These are phyloP conservation scores for Forbesichthys agassizii DNA, from an alignment of 2,113 vertebrate genomes.

Conservation along the genomic window DNA sequence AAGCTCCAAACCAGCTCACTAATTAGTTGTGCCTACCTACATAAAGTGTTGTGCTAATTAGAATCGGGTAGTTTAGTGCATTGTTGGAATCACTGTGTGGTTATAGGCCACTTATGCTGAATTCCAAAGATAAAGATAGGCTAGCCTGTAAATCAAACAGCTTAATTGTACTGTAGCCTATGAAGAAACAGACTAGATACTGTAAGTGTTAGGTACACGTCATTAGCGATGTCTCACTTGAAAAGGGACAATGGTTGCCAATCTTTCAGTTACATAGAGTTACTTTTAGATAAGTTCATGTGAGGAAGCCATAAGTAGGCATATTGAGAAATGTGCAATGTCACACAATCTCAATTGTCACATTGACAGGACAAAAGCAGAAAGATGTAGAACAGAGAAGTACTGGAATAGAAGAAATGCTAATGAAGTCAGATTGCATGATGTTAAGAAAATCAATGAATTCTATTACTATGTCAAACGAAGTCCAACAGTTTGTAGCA, in stretches of 20 bases:
- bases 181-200: too few relatives aligned
- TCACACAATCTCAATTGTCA: neutral
- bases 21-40: too few relatives aligned
- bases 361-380: neutral
- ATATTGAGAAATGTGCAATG: neutral
- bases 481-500: constrained; percentile 4
- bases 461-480: constrained; percentile 1
- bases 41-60: too few relatives aligned
- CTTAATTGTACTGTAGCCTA: too few relatives aligned
- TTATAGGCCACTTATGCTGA: too few relatives aligned
- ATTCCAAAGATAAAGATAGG: too few relatives aligned
- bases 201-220: too few relatives aligned
- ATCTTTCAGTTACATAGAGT: neutral
- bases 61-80: too few relatives aligned
- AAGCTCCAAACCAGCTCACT: too few relatives aligned
- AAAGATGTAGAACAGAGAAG: neutral
- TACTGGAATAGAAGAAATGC: neutral
- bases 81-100: too few relatives aligned
- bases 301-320: neutral
- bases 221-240: neutral
- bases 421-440: constrained; percentile 13
- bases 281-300: neutral
- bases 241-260: neutral
- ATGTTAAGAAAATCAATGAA: constrained; percentile 7
- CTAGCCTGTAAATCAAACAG: too few relatives aligned